Evolutionary conservation across 2,888 invertebrate species (phyloP), one percentile per base, ranked within the genome.

Genomic region (Troilus luridus): DNA sequence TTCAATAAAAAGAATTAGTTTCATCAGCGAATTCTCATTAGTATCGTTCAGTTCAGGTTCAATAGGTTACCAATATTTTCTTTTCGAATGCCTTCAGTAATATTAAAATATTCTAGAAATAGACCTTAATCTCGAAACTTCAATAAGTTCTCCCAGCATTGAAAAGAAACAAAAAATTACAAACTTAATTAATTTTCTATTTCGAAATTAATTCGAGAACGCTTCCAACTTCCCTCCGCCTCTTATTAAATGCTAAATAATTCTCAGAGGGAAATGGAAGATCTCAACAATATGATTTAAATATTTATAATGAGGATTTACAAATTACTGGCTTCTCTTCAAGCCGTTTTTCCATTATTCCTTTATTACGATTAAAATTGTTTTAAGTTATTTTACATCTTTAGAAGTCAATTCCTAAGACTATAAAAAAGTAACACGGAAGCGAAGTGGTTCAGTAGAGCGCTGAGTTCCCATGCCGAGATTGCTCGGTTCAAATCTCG

Each of bases 171-270:
- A 64, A n/a, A 64, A 62, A 21, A n/a, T 10, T 11, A n/a, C 2
- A 64, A 64, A n/a, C 64, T 64, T 64, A 64, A 64, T 64, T 64
- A 64, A 64, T 64, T n/a, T n/a, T n/a, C 64, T n/a, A 64, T 64
- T 64, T 64, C 64, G 2, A n/a, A n/a, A 64, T 10, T 5, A 64
- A 64, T 64, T 64, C 64, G 64, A 64, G 62, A 62, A 62, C 8
- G 7, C 21, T 62, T 3, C 62, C n/a, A 64, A n/a, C n/a, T 64
- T n/a, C n/a, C 64, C n/a, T 0, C n/a, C 11, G n/a, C n/a, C 11
- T 11, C n/a, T 64, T 64, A n/a, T 64, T 64, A 64, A 64, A 64
- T 64, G 9, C n/a, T 64, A 10, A n/a, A 64, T 64, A 64, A 64
- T 11, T n/a, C 64, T n/a, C 64, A 11, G 64, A n/a, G 64, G 11